These are phyloP conservation scores for Hydrozoanthus tunicans DNA, from an alignment of 64 coral and sea anemone species.

Conservation along the genomic window DNA sequence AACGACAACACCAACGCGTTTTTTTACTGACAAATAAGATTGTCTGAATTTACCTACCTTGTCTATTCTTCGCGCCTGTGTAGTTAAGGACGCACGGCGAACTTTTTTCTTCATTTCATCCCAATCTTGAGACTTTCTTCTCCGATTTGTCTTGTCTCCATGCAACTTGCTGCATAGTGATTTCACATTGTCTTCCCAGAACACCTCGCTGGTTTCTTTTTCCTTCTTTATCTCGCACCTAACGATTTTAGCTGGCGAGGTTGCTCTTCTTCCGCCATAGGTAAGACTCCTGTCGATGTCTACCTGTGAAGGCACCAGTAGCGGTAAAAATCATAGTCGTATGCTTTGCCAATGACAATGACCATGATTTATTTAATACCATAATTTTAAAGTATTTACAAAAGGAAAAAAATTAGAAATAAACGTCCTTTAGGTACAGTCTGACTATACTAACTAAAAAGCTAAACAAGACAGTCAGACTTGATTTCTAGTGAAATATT, in stretches of 20 bases:
- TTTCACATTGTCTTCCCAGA: slow-evolving; percentile 54
- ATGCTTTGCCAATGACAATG: not conserved
- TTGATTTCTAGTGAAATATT: too few species aligned
- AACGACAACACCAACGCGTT: too few species aligned
- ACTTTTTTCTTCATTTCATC: slow-evolving; percentile 8
- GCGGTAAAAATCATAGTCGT: too few species aligned
- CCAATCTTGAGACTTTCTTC: slow-evolving; percentile 29
- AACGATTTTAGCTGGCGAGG: not conserved
- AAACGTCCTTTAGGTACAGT: too few species aligned
- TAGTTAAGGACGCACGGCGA: slow-evolving; percentile 15
- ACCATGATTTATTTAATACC: too few species aligned
- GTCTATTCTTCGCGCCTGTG: slow-evolving; percentile 1
- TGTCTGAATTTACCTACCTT: not conserved
- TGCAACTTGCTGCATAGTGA: slow-evolving; percentile 11
- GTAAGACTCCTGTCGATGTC: slow-evolving; percentile 39
- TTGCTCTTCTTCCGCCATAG: slow-evolving; percentile 20
- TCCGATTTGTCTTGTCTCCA: not conserved
- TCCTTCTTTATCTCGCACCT: slow-evolving; percentile 18
- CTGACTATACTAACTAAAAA: too few species aligned
- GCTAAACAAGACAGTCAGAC: too few species aligned
- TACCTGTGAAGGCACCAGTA: not conserved
- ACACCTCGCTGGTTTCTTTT: slow-evolving; percentile 23
- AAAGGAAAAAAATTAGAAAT: too few species aligned
- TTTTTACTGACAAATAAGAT: too few species aligned
- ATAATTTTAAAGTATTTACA: too few species aligned